phyloP scores from a whole-genome alignment of 2,797 vertebrate genomes.

The Eleutherodactylus coqui region DNA sequence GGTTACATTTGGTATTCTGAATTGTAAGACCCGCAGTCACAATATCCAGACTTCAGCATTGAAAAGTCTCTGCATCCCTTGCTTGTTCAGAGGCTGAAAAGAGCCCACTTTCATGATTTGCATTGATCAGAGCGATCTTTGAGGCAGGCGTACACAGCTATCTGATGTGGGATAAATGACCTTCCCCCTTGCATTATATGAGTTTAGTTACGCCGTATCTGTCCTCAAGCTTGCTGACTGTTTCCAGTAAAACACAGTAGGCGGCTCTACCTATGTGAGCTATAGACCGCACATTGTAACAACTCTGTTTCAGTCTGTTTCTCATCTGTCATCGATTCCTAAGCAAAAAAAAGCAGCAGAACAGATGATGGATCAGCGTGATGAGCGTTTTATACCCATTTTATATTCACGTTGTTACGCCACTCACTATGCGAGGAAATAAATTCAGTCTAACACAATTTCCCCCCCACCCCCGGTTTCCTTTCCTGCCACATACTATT shows the following conservation, averaged over 20 bases:
- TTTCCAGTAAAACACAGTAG: background rate
- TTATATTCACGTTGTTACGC: background rate
- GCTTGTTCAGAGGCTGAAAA: background rate
- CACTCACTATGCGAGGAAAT: background rate
- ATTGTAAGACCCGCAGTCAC: background rate
- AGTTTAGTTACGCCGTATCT: background rate
- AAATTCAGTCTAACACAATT: conserved; percentile 5
- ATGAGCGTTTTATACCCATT: background rate
- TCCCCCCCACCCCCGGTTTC: conserved; percentile 8
- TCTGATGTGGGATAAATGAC: too few species aligned
- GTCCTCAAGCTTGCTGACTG: background rate
- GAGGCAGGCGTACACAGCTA: too few species aligned
- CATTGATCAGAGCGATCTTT: background rate
- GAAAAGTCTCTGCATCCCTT: background rate
- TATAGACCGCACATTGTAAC: background rate
- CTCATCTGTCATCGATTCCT: background rate
- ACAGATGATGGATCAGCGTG: background rate
- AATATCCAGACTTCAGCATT: background rate
- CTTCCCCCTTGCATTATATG: too few species aligned
- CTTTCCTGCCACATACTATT: conserved; percentile 42
- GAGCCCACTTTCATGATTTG: too few species aligned
- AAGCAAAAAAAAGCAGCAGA: background rate
- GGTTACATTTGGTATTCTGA: background rate
- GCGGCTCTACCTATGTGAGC: too few species aligned
- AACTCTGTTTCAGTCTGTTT: background rate